Conservation (phyloP, 1,140 invertebrate species). For the silkworm (Bombyx mori) region ASM3026992v2 NC_085130.1:6029001-6029500, state of each 20-base stretch:
- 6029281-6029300: background rate
- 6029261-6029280: background rate
- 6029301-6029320: slow-evolving; percentile 5
- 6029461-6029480: background rate
- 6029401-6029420: background rate
- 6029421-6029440: slow-evolving; percentile 1
- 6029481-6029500: background rate
- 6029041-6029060: background rate
- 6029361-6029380: background rate
- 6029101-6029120: no score
- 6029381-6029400: background rate
- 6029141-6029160: background rate
- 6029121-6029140: slow-evolving; percentile 10
- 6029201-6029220: slow-evolving; percentile 1
- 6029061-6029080: background rate
- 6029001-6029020: slow-evolving; percentile 10
- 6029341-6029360: slow-evolving; percentile 7
- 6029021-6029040: slow-evolving; percentile 5
- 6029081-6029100: background rate
- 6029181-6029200: background rate
- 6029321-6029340: slow-evolving; percentile 21
- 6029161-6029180: background rate
- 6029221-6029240: background rate
- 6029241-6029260: background rate
- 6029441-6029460: background rate